Base-by-base conservation (phyloP, 1,140 invertebrate genomes). In the Drosophila nannoptera region DNA sequence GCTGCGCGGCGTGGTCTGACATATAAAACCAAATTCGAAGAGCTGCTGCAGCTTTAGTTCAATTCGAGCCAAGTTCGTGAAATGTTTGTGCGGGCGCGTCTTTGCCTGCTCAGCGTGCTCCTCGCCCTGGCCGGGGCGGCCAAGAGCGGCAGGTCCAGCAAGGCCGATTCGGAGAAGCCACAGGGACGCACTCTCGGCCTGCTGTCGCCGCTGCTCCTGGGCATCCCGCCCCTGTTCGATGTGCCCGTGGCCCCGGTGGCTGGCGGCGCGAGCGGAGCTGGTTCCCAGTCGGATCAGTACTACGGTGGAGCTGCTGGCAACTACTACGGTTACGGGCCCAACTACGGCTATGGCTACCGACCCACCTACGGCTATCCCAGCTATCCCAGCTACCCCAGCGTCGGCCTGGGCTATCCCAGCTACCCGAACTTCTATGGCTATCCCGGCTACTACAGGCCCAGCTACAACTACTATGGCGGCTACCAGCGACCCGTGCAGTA, bases 111-210 rank as follows among this genome's bases (percentile, higher is more conserved):
- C n/a, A 54, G 64, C 40, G 36, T 73, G n/a, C 50, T 80, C 7
- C n/a, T 71, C 29, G 12, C 68, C 8, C 40, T 49, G 22, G 73
- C 40, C 3, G 22, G 22, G 5, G 29, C 35, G 0, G 55, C 69
- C 4, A 49, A 76, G 35, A 61, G 33, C 22, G 73, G 60, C 50
- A 75, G 48, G 36, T 7, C 61, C 6, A 60, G 60, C 50, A 75
- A 50, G 40, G 7, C 61, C 6, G 56, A 48, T 7, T 6, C 45
- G 3, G 46, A 59, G 12, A 64, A 52, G 7, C 40, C 66, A 0
- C 70, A 88, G 48, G 83, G 82, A 48, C 68, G 87, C 14, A 88
- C 87, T 0, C 29, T 88, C 48, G 87, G 87, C 1, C 35, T 88
- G 8, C 36, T 88, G 14, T 65, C 77, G 0, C 87, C 87, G 4